These are phyloP conservation scores for Tinamus major DNA, from an alignment of 2,797 vertebrate genomes.

Conservation along the genomic window DNA sequence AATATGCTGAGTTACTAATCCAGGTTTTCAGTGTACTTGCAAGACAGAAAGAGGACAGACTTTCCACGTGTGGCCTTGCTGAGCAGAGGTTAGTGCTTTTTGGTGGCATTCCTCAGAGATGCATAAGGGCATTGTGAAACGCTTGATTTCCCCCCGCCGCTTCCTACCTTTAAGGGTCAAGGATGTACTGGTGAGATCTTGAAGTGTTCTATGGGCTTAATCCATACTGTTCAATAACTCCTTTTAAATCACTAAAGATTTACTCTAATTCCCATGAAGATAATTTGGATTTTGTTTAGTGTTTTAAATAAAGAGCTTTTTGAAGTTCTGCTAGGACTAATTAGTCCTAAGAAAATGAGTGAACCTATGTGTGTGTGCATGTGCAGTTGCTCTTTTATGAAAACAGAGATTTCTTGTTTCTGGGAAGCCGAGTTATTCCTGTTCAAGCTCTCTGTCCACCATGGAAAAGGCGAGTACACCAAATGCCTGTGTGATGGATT, in stretches of 20 bases:
- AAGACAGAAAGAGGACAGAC: not conserved
- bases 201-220: not conserved
- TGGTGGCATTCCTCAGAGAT: not conserved
- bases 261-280: not conserved
- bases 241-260: not conserved
- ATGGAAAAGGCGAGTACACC: not conserved
- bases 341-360: not conserved
- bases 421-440: not conserved
- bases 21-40: not conserved
- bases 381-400: not conserved
- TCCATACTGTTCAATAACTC: not conserved
- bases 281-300: not conserved
- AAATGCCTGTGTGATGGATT: not conserved
- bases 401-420: not conserved
- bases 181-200: not conserved
- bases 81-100: not conserved
- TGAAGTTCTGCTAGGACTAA: not conserved
- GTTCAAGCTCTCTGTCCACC: not conserved
- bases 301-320: not conserved
- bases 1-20: not conserved
- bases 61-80: not conserved
- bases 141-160: not conserved
- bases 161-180: not conserved
- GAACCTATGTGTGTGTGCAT: rapidly evolving
- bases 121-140: not conserved